These are phyloP conservation scores for Philopotamus ludificatus DNA, from an alignment of 1,140 invertebrate genomes.

Conservation along the genomic window DNA sequence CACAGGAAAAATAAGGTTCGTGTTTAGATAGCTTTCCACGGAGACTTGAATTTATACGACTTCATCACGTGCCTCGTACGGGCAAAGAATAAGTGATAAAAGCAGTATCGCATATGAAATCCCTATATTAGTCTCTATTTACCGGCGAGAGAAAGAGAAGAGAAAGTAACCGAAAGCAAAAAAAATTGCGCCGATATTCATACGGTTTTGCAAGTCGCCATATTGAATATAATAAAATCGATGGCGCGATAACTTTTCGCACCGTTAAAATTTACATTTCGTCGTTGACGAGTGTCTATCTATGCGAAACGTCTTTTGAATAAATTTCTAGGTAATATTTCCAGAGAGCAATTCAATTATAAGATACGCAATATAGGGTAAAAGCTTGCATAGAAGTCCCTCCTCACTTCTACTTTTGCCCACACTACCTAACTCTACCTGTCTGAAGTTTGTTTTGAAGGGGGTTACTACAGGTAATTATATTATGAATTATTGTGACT, in stretches of 20 bases:
- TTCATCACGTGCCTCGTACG: conserved; percentile 21
- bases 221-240: not conserved
- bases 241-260: not conserved
- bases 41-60: conserved; percentile 21
- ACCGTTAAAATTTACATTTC: not conserved
- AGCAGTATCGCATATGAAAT: conserved; percentile 16
- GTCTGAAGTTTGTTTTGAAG: conserved; percentile 24
- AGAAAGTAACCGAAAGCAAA: not conserved
- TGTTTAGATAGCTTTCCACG: conserved; percentile 13
- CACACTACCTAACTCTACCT: not conserved
- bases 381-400: not conserved
- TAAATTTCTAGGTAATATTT: conserved; percentile 1
- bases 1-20: conserved; percentile 10
- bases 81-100: conserved; percentile 7
- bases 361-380: conserved; percentile 2
- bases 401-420: too few relatives aligned
- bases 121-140: conserved; percentile 8
- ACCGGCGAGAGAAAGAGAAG: not conserved
- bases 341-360: conserved; percentile 6
- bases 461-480: conserved; percentile 14
- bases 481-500: conserved; percentile 25
- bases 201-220: not conserved
- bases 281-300: not conserved
- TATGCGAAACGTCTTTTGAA: not conserved
- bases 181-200: not conserved